A percentile compares a stretch with the other conserved stretches of the same genome.
These are phyloP conservation scores for Aphodius sticticus DNA, from an alignment of 2,888 invertebrate genomes.

Conservation along the genomic window DNA sequence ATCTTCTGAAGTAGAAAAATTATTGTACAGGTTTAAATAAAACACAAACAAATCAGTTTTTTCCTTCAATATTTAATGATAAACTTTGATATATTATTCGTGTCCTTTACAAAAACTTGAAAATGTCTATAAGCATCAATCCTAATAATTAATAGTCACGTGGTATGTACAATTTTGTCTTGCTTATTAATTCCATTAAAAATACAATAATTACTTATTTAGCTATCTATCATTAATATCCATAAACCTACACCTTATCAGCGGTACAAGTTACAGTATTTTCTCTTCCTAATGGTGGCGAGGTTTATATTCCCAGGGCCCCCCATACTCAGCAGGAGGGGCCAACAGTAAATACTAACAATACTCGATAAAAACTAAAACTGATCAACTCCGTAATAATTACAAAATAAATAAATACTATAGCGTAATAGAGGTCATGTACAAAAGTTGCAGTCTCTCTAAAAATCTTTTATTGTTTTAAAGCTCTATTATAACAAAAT, in stretches of 20 bases:
- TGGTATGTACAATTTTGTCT: background rate
- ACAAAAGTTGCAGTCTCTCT: background rate
- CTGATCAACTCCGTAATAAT: background rate
- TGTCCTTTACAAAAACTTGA: background rate
- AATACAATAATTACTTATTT: background rate
- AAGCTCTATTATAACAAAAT: background rate
- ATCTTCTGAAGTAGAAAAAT: too few relatives aligned
- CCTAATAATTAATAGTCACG: background rate
- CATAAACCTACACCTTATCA: background rate
- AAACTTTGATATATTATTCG: background rate
- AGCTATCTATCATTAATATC: background rate
- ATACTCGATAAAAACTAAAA: slow-evolving; percentile 4
- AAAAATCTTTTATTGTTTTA: background rate
- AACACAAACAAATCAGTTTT: background rate
- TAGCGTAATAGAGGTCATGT: background rate
- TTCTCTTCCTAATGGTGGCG: background rate
- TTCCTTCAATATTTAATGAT: slow-evolving; percentile 7
- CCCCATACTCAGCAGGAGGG: background rate
- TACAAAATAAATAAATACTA: background rate
- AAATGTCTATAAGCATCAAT: background rate
- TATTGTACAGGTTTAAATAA: background rate
- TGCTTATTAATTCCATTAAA: background rate
- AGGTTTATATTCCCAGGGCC: slow-evolving; percentile 4
- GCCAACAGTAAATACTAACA: background rate
- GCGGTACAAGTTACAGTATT: background rate